Base-by-base conservation (phyloP, 2,797 vertebrate genomes). In the Nothura maculosa region DNA sequence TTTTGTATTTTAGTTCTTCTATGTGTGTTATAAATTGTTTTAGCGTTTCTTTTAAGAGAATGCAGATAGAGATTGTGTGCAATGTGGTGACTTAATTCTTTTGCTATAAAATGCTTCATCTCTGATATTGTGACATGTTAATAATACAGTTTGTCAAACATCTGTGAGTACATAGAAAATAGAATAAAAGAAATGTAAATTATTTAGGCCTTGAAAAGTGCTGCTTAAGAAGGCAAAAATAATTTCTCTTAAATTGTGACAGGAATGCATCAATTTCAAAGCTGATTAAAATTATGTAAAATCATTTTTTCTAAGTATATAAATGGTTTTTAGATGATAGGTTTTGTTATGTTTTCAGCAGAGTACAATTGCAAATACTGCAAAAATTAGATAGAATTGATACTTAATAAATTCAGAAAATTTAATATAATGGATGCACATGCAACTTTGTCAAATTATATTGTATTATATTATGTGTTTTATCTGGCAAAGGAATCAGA, bases 401-500 rank as follows among this genome's bases (percentile, higher is more conserved):
- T 91, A 60, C 6, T 77, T 17, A 64, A 1, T 79, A 89, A 67
- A 72, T 60, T 91, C n/a, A 92, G 24, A 64, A 50, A 74, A 72
- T 8, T 60, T 89, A 52, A 64, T 40, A 16, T 30, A 52, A 47
- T 81, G 30, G 25, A 67, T 69, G 61, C 42, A 66, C 25, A 72
- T 77, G 54, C 7, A 58, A 22, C 45, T 75, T 74, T 76, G 52
- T 84, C 64, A 93, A 9, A 45, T 57, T 89, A 2, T 87, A 84
- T 82, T 27, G 12, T 94, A 81, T n/a, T n/a, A n/a, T n/a, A 89
- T 69, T 89, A 1, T 82, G 14, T 87, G 38, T 62, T 83, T 87
- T 80, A 78, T 90, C 73, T 95, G 81, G 94, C 91, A 96, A 90
- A 94, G 73, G 76, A 94, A 1, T 87, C 68, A 87, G 92, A 93